phyloP scores from a whole-genome alignment of 2,888 invertebrate genomes.

The Patella pellucida region DNA sequence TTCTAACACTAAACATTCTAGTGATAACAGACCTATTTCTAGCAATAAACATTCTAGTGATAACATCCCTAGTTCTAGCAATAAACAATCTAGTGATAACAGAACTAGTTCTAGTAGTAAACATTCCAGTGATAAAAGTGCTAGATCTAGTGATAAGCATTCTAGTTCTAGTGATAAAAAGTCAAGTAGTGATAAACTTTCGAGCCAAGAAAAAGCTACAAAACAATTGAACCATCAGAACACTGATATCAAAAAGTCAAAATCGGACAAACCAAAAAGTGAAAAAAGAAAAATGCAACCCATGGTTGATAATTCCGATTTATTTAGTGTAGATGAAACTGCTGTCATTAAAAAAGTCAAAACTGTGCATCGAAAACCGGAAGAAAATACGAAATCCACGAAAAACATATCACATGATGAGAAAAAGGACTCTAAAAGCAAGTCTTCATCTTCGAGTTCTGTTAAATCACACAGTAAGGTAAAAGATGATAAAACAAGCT shows the following conservation, averaged over 20 bases:
- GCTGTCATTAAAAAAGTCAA: constrained; percentile 10
- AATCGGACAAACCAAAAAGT: constrained; percentile 6
- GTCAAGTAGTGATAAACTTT: not conserved
- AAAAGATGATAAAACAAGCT: constrained; percentile 12
- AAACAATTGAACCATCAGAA: constrained; percentile 6
- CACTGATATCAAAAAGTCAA: not conserved
- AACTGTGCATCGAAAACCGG: constrained; percentile 4
- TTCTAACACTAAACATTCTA: too few relatives aligned
- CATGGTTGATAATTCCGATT: not conserved
- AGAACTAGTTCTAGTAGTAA: not conserved
- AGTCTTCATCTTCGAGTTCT: not conserved
- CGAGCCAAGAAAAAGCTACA: not conserved
- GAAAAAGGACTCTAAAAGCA: constrained; percentile 15
- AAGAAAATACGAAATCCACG: not conserved
- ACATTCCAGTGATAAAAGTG: not conserved
- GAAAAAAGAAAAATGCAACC: constrained; percentile 9
- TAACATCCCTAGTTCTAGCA: too few relatives aligned
- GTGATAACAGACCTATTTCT: too few relatives aligned
- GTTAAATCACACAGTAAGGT: constrained; percentile 15
- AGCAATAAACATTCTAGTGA: too few relatives aligned
- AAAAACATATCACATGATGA: constrained; percentile 17
- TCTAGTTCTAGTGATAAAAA: constrained; percentile 12
- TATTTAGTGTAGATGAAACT: constrained; percentile 18
- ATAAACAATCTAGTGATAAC: too few relatives aligned
- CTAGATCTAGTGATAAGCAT: constrained; percentile 5